A percentile compares a stretch with the other conserved stretches of the same genome.
Conservation (phyloP, 2,113 vertebrate genomes). For the Geococcyx californianus region DNA sequence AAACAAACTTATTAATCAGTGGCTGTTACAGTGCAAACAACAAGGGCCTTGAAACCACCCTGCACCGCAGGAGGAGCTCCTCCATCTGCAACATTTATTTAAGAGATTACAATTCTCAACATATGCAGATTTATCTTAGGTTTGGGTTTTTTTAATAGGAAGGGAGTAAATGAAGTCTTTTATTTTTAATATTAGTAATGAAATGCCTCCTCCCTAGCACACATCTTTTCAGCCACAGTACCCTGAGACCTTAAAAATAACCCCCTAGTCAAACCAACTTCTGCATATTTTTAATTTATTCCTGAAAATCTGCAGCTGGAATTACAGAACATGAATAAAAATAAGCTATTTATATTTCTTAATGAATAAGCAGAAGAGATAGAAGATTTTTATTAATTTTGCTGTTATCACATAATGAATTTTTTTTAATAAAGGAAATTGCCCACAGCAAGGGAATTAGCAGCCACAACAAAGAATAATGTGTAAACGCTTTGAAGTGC, state of each 20-base stretch:
- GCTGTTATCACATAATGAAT: constrained; percentile 7
- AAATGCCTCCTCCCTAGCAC: neutral
- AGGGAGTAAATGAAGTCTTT: neutral
- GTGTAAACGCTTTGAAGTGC: neutral
- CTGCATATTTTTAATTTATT: neutral
- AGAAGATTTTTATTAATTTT: neutral
- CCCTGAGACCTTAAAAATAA: neutral
- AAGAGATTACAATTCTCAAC: neutral
- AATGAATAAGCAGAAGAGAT: constrained; percentile 17
- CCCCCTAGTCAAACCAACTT: neutral
- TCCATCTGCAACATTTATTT: neutral
- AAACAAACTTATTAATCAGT: neutral
- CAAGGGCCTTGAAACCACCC: rapidly evolving
- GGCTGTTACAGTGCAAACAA: neutral
- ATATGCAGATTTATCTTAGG: neutral
- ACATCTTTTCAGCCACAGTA: neutral
- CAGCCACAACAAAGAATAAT: neutral
- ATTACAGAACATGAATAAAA: neutral
- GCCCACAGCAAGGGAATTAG: neutral
- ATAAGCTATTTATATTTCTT: neutral
- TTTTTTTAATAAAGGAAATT: constrained; percentile 25
- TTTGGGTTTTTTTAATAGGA: neutral
- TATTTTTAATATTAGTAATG: neutral
- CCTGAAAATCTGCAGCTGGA: neutral
- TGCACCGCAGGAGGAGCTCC: neutral